Evolutionary conservation across 2,888 invertebrate species (phyloP).

Genomic region (Copidosoma aretas): DNA sequence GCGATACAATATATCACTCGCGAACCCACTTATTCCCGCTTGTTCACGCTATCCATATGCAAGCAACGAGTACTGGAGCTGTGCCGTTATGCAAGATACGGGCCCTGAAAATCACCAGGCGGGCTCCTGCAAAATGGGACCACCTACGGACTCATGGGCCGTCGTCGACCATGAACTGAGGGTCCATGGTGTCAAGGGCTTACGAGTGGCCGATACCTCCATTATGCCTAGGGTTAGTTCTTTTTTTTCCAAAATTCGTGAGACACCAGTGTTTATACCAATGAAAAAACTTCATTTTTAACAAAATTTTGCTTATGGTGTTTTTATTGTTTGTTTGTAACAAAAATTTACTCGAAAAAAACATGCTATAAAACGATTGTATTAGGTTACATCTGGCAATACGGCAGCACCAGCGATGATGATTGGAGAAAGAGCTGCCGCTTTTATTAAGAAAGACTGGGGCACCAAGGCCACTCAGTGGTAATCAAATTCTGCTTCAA

Average conservation of each 20-base stretch:
- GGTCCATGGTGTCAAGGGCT: constrained; percentile 70
- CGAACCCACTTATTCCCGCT: constrained; percentile 47
- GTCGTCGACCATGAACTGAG: constrained; percentile 76
- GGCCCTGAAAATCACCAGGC: constrained; percentile 85
- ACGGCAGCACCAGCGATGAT: constrained; percentile 69
- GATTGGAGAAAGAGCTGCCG: constrained; percentile 68
- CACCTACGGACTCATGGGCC: constrained; percentile 72
- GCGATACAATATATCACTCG: constrained; percentile 53
- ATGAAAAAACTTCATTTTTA: no score
- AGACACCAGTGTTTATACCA: no score
- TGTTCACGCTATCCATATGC: constrained; percentile 60
- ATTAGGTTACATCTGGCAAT: constrained; percentile 63
- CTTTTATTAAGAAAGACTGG: constrained; percentile 65
- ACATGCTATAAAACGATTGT: no score
- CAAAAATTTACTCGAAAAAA: no score
- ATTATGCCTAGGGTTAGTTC: constrained; percentile 67
- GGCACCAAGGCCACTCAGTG: constrained; percentile 56
- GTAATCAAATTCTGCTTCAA: constrained; percentile 40
- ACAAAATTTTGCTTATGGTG: no score
- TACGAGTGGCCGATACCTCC: constrained; percentile 68
- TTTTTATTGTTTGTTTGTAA: no score
- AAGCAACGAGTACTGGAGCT: constrained; percentile 78
- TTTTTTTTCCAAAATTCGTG: no score
- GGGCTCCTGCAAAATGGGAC: constrained; percentile 85
- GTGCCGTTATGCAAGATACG: constrained; percentile 73